These are phyloP conservation scores for Pristis pectinata DNA, from an alignment of 2,797 vertebrate genomes.

Conservation along the genomic window DNA sequence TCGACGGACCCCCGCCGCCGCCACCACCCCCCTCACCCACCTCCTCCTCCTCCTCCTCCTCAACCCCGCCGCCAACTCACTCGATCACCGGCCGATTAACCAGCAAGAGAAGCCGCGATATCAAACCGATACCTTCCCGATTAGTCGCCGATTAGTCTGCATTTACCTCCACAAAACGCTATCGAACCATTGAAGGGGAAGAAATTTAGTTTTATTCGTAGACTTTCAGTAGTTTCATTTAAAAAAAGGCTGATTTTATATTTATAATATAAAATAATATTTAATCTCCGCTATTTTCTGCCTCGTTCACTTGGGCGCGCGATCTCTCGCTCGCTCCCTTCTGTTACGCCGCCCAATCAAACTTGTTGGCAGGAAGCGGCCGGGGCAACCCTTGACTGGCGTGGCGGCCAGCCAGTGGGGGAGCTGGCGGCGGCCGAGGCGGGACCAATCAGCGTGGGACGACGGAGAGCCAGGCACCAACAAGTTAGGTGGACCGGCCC, in stretches of 20 bases:
- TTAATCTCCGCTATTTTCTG: neutral
- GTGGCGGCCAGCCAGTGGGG: neutral
- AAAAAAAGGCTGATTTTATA: no score
- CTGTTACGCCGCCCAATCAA: neutral
- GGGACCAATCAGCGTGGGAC: neutral
- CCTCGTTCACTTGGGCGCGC: slow-evolving; percentile 10
- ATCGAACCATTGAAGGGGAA: neutral
- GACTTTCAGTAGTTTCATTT: neutral
- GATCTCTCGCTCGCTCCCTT: neutral
- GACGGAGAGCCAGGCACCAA: neutral
- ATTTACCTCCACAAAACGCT: neutral
- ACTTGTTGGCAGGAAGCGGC: neutral
- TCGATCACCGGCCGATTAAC: neutral
- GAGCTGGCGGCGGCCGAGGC: neutral
- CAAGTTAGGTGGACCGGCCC: neutral
- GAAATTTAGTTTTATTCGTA: neutral
- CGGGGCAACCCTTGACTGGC: neutral
- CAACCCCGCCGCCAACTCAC: neutral
- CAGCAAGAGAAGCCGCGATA: neutral
- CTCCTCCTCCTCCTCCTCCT: neutral
- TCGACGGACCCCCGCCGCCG: neutral
- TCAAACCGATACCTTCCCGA: slow-evolving; percentile 7
- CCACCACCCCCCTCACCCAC: neutral
- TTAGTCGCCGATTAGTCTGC: neutral
- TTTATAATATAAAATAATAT: neutral